Evolutionary conservation across 2,797 vertebrate genomes (phyloP).

Genomic region (Echeneis naucrates): DNA sequence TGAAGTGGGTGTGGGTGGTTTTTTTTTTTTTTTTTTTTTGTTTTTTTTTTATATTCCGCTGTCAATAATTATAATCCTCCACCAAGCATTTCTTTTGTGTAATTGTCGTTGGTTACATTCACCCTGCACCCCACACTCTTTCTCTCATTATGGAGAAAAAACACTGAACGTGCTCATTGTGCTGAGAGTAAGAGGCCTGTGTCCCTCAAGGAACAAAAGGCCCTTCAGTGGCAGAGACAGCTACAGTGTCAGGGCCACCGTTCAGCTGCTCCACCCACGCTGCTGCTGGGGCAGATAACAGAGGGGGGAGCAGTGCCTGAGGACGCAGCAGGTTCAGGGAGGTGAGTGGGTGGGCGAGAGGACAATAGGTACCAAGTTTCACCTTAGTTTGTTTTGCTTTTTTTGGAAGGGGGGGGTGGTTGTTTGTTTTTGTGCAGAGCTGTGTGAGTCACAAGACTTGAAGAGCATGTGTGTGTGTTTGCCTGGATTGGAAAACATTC

Average conservation of each 20-base stretch:
- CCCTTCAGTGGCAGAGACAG: slow-evolving; percentile 66
- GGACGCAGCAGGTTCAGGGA: slow-evolving; percentile 42
- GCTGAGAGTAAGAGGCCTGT: slow-evolving; percentile 66
- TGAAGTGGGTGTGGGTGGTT: background rate
- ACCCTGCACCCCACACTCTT: background rate
- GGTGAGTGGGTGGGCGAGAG: slow-evolving; percentile 38
- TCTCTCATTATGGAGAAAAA: slow-evolving; percentile 41
- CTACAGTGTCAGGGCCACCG: slow-evolving; percentile 63
- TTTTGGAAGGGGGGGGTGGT: no score
- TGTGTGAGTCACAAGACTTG: slow-evolving; percentile 11
- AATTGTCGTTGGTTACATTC: background rate
- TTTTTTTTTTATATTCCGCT: background rate
- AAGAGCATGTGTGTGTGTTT: slow-evolving; percentile 4
- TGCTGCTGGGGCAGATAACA: slow-evolving; percentile 64
- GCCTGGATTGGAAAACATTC: background rate
- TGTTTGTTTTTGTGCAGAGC: slow-evolving; percentile 2
- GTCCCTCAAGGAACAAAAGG: slow-evolving; percentile 74
- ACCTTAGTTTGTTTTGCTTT: background rate
- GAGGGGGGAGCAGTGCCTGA: slow-evolving; percentile 28
- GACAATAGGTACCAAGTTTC: background rate
- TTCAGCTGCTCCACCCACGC: slow-evolving; percentile 63
- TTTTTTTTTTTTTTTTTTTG: background rate
- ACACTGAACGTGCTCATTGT: slow-evolving; percentile 78
- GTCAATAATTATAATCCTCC: slow-evolving; percentile 7
- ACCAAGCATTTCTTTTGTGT: slow-evolving; percentile 19